Percentiles rank a stretch among this genome's conserved stretches.
Evolutionary conservation across 2,113 vertebrate species (phyloP).

Genomic region (Panurus biarmicus): DNA sequence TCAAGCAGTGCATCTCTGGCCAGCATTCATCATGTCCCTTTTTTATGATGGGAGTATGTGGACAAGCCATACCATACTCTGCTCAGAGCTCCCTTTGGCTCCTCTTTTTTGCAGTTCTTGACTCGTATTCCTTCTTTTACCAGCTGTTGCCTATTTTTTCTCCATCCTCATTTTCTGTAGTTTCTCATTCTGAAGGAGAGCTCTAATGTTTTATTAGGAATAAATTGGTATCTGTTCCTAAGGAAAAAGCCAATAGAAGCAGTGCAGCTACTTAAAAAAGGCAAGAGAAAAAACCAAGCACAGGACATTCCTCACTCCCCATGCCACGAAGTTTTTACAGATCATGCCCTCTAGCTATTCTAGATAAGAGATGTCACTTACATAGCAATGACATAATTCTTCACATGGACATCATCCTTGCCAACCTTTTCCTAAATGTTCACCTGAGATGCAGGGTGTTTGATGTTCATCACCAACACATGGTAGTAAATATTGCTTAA

Average conservation of each 20-base stretch:
- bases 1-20: not conserved
- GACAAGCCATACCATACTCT: not conserved
- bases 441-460: not conserved
- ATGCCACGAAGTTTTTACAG: not conserved
- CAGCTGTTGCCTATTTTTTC: not conserved
- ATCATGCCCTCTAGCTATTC: not conserved
- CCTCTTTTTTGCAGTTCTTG: not conserved
- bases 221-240: not conserved
- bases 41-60: fast-evolving
- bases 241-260: not conserved
- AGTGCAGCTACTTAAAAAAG: not conserved
- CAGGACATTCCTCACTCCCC: not conserved
- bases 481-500: not conserved
- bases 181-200: not conserved
- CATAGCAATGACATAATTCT: not conserved
- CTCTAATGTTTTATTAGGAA: not conserved
- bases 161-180: not conserved
- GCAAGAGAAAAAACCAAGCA: not conserved
- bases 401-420: not conserved
- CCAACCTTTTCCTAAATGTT: not conserved
- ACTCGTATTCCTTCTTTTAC: not conserved
- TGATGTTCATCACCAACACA: not conserved
- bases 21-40: not conserved
- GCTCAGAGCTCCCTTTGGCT: not conserved
- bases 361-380: not conserved